phyloP scores from a whole-genome alignment of 2,797 vertebrate species.

The Echeneis naucrates region DNA sequence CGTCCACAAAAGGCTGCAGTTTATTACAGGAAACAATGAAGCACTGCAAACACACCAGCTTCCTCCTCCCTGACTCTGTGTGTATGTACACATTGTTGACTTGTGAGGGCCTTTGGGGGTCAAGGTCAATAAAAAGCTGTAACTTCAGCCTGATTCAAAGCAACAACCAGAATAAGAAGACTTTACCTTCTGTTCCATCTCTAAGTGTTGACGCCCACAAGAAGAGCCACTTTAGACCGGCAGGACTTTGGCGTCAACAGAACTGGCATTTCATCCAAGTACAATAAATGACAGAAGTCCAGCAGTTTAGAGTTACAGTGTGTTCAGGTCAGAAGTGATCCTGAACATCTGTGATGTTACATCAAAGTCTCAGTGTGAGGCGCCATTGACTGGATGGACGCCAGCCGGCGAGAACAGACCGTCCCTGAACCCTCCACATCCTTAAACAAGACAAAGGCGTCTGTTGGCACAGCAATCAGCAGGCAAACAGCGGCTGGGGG shows the following conservation, averaged over 20 bases:
- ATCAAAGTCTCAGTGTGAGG: conserved; percentile 32
- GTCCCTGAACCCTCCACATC: conserved; percentile 48
- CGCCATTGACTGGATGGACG: not conserved
- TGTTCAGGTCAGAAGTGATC: too few species aligned
- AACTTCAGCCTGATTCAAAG: not conserved
- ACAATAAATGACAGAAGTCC: too few species aligned
- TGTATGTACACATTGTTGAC: conserved; percentile 5
- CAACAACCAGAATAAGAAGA: too few species aligned
- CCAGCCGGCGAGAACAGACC: conserved; percentile 22
- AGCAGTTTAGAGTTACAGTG: too few species aligned
- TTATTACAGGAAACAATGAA: conserved; percentile 71
- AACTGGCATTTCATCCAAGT: too few species aligned
- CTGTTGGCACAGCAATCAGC: conserved; percentile 41
- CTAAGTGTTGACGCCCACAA: too few species aligned
- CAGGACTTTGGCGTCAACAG: too few species aligned
- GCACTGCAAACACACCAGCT: conserved; percentile 42
- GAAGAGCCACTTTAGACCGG: too few species aligned
- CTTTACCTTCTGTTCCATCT: too few species aligned
- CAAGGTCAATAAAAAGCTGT: conserved; percentile 44
- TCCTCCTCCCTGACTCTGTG: conserved; percentile 16
- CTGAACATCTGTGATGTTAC: conserved; percentile 22
- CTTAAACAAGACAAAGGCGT: conserved; percentile 46
- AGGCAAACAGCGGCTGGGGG: conserved; percentile 34
- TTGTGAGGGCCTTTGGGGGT: not conserved
- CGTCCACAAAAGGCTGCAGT: conserved; percentile 46